Evolutionary conservation across 2,797 vertebrate genomes (phyloP), one percentile per base, ranked within the genome.

Genomic region (Staurois parvus): DNA sequence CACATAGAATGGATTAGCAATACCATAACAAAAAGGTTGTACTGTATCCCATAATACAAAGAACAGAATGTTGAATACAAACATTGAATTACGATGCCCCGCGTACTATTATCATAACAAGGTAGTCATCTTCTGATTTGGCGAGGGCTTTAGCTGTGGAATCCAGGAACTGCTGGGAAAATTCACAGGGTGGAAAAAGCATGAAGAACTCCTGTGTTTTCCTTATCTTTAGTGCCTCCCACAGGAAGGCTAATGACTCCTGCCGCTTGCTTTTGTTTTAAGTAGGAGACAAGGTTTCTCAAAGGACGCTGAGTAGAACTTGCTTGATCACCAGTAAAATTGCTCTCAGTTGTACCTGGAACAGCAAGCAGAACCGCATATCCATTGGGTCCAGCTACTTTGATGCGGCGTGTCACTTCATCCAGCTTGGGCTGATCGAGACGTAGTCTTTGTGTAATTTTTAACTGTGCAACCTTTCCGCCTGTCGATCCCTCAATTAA

Each of bases 151-250:
- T 99, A 92, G 98, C 98, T 90, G 98, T 96, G 90, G 96, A 96
- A 97, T 99, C 98, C 94, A 99, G 95, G 94, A 99, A 99, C 94
- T 99, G 98, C 94, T 99, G 98, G 91, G 98, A 99, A 97, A 99
- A 99, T 94, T 99, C 97, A 91, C 98, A 99, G 87, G 98, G 98
- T 17, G 98, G 98, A 88, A 99, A n/a, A 99, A 91, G 98, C 98
- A 90, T 99, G 98, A 93, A 99, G 97, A 76, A 99, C 98, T 89
- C 98, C 98, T 29, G 96, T 95, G 95, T 97, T 97, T 95, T 99
- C 98, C 94, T 99, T 99, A 96, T 99, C 98, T 94, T 98, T 95
- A 93, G 96, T 97, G 80, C 98, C 98, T 89, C 98, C 98, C 32
- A 99, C 97, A 11, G 98, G 98, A 87, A 99, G 96, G 94, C 98